A percentile compares a stretch with the other conserved stretches of the same genome.
Evolutionary conservation across 30 jellyfish, hydroid and myxozoan species (phyloP).

Genomic region (Catostylus mosaicus): DNA sequence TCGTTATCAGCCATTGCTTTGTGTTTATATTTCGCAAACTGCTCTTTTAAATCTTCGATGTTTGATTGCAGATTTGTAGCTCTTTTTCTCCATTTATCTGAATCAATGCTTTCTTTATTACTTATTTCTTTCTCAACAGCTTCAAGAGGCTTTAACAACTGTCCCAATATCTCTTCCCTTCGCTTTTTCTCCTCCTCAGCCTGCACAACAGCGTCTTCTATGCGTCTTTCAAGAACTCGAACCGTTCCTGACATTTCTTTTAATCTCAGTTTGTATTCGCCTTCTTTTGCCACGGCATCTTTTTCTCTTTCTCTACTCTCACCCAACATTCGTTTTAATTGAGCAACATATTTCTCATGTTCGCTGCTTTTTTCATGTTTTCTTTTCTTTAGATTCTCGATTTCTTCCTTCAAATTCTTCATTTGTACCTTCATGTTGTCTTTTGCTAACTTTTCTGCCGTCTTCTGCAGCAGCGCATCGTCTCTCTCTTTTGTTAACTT

Average conservation of each 20-base stretch:
- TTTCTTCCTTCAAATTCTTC: slow-evolving; percentile 37
- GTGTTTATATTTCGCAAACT: slow-evolving; percentile 38
- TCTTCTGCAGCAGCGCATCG: slow-evolving; percentile 40
- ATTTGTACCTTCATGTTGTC: slow-evolving; percentile 42
- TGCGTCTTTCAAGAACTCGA: slow-evolving; percentile 18
- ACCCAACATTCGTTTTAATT: slow-evolving; percentile 27
- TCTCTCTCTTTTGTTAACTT: slow-evolving; percentile 38
- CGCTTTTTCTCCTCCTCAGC: slow-evolving; percentile 55
- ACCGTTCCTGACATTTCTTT: slow-evolving; percentile 57
- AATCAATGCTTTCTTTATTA: background rate
- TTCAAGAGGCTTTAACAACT: slow-evolving; percentile 15
- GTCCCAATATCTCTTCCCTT: slow-evolving; percentile 54
- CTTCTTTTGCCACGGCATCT: slow-evolving; percentile 34
- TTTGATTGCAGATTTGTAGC: slow-evolving; percentile 23
- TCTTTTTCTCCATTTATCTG: slow-evolving; percentile 49
- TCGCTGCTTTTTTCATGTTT: slow-evolving; percentile 15
- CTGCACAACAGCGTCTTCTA: slow-evolving; percentile 38
- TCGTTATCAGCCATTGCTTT: slow-evolving; percentile 28
- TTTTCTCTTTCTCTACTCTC: slow-evolving; percentile 43
- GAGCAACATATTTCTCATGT: slow-evolving; percentile 26
- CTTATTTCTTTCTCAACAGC: background rate
- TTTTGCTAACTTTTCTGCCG: slow-evolving; percentile 54
- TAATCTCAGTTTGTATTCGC: slow-evolving; percentile 39
- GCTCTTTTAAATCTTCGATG: slow-evolving; percentile 35
- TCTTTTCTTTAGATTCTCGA: slow-evolving; percentile 12